Evolutionary conservation across 1,140 invertebrate genomes (phyloP).

Genomic region (Liolophura sinensis): DNA sequence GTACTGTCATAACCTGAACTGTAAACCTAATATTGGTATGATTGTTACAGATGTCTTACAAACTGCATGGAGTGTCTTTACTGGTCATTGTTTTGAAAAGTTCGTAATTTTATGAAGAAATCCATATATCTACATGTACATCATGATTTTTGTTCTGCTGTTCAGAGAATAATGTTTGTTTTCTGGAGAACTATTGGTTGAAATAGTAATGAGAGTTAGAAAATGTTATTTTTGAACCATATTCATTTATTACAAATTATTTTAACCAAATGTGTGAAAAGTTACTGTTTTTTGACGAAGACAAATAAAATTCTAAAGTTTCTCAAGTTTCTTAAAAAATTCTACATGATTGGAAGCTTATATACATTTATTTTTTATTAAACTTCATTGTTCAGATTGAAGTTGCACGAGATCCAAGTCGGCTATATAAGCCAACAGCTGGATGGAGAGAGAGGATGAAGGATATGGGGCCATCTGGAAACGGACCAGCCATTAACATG

Average conservation of each 20-base stretch:
- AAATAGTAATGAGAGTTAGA: too few relatives aligned
- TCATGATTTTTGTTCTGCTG: too few relatives aligned
- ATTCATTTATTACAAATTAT: too few relatives aligned
- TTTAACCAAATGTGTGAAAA: background rate
- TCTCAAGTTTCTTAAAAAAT: background rate
- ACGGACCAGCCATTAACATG: slow-evolving; percentile 39
- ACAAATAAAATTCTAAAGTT: background rate
- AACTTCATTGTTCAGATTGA: slow-evolving; percentile 21
- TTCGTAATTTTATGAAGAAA: too few relatives aligned
- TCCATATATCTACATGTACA: too few relatives aligned
- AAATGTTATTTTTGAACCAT: too few relatives aligned
- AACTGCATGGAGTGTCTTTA: background rate
- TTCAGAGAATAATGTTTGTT: too few relatives aligned
- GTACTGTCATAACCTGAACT: too few relatives aligned
- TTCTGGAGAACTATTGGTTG: too few relatives aligned
- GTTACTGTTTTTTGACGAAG: background rate
- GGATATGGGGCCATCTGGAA: slow-evolving; percentile 25
- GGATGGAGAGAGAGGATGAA: slow-evolving; percentile 47
- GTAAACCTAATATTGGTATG: too few relatives aligned
- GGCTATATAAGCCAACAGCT: slow-evolving; percentile 45
- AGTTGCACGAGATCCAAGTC: slow-evolving; percentile 41
- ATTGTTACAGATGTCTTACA: background rate
- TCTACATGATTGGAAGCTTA: too few relatives aligned
- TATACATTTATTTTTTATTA: too few relatives aligned
- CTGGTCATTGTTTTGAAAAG: background rate